Evolutionary conservation across 2,797 vertebrate genomes (phyloP), one percentile per base, ranked within the genome.

Genomic region (Helicolenus hilgendorfi): DNA sequence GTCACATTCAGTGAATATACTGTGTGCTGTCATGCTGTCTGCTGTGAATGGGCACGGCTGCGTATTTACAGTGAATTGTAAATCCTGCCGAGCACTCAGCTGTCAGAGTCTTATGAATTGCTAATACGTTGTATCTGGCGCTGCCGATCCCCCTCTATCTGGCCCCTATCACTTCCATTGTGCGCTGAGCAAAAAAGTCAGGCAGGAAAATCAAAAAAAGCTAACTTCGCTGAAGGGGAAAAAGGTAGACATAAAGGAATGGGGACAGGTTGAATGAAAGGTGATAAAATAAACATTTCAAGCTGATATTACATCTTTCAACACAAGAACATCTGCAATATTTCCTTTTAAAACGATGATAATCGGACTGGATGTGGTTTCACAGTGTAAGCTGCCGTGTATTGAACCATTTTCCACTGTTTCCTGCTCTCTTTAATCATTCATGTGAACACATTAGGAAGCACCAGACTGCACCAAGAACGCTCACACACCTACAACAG

Each of bases 21-120:
- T 83, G 88, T 87, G 92, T 84, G 92, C 93, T 94, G 93, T 95
- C 96, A 94, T 86, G 90, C 93, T 93, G 94, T 94, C 95, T 92
- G 93, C 92, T 83, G 88, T 92, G 94, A 94, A 94, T 90, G 91
- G 88, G 85, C 89, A 88, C 78, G 81, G 90, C 94, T 90, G 81
- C 83, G 92, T 95, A 95, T 96, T 96, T 96, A 96, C 96, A 96
- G 92, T 94, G 95, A 94, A 96, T 94, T 91, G 95, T 96, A 96
- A 96, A 96, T 95, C 92, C 83, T 80, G 90, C 91, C 79, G 69
- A 94, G 94, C 92, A 89, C 91, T 95, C 94, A 93, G 94, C 93
- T 96, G 95, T 96, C 95, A 92, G 87, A 87, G 83, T 85, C 94
- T 95, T 96, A 96, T 96, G 95, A 96, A 96, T 96, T 96, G 96